phyloP scores from a whole-genome alignment of 2,113 vertebrate genomes.

The Genyomyrus donnyi region DNA sequence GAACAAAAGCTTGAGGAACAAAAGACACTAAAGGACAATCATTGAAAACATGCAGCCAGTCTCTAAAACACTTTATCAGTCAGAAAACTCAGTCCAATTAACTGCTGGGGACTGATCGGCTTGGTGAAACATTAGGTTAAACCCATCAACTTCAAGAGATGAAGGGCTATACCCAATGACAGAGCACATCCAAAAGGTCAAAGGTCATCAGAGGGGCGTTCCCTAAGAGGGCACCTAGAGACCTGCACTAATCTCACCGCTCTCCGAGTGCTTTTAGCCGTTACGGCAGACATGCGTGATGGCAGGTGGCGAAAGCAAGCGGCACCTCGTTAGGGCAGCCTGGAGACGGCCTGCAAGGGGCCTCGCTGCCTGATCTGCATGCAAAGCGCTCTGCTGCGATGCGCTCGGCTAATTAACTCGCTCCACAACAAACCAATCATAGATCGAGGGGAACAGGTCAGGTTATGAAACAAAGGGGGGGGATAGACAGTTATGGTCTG shows the following conservation, averaged over 20 bases:
- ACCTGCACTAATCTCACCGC: neutral
- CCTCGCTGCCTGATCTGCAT: slow-evolving; percentile 31
- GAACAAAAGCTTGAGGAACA: neutral
- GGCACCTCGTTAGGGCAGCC: slow-evolving; percentile 40
- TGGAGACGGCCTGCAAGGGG: slow-evolving; percentile 34
- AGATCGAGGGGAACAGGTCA: neutral
- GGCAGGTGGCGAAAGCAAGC: slow-evolving; percentile 28
- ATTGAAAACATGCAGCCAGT: neutral
- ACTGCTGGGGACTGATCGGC: neutral
- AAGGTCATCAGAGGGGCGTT: neutral
- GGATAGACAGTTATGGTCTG: neutral
- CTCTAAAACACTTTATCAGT: neutral
- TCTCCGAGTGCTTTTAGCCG: neutral
- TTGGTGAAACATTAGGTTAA: neutral
- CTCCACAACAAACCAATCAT: neutral
- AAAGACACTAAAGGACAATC: neutral
- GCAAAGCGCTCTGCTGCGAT: slow-evolving; percentile 34
- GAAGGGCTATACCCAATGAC: neutral
- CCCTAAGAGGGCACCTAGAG: neutral
- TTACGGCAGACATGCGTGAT: neutral
- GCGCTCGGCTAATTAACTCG: neutral
- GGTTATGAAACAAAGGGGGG: neutral
- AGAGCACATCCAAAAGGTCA: neutral
- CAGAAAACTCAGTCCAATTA: neutral
- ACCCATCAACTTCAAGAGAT: neutral